Percentiles rank a stretch among this genome's conserved stretches.
phyloP scores from a whole-genome alignment of 2,797 vertebrate genomes.

The Anguilla marmorata region DNA sequence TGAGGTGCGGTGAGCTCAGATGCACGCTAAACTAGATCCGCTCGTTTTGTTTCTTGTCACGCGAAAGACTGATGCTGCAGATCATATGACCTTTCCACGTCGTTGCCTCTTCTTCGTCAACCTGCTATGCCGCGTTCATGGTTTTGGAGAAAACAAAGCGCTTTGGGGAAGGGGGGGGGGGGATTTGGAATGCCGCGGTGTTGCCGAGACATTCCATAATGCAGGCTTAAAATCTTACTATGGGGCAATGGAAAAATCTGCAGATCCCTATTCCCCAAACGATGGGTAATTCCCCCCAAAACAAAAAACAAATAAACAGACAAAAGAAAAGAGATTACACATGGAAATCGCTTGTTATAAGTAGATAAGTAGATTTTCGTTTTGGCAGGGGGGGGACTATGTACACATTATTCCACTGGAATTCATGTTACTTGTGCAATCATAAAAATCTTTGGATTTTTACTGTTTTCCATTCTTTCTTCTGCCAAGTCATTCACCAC shows the following conservation, averaged over 20 bases:
- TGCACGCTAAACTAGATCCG: background rate
- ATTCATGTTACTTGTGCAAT: conserved; percentile 43
- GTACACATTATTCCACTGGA: conserved; percentile 57
- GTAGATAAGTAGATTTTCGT: conserved; percentile 36
- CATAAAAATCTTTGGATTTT: background rate
- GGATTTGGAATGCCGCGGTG: background rate
- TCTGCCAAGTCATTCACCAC: background rate
- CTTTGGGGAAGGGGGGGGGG: background rate
- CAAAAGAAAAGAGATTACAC: conserved; percentile 45
- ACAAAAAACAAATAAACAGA: conserved; percentile 41
- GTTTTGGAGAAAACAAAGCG: conserved; percentile 16
- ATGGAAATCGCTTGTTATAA: conserved; percentile 44
- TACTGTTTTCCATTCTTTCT: background rate
- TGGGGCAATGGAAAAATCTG: conserved; percentile 37
- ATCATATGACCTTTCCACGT: background rate
- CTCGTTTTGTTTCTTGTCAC: background rate
- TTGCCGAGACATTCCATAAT: conserved; percentile 47
- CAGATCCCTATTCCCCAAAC: background rate
- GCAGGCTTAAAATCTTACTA: conserved; percentile 39
- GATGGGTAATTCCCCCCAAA: background rate
- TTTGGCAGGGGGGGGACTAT: conserved; percentile 54
- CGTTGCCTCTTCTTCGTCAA: background rate
- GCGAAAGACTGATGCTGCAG: background rate
- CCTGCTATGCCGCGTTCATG: background rate
- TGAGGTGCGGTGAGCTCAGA: background rate